phyloP scores from a whole-genome alignment of 1,140 invertebrate species.

The Brachionus sp. region DNA sequence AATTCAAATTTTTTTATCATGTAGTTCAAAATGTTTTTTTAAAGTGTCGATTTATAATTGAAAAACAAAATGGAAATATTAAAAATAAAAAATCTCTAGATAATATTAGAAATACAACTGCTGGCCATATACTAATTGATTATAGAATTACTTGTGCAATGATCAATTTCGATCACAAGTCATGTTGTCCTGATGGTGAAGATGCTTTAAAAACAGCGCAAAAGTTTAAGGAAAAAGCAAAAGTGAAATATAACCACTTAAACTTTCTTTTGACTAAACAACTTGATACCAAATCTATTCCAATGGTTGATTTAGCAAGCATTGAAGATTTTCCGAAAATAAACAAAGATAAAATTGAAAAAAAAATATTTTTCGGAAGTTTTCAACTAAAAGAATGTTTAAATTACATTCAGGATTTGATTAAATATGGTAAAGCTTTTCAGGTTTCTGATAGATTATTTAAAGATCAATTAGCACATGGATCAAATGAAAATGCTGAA shows the following conservation, averaged over 20 bases:
- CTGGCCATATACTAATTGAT: background rate
- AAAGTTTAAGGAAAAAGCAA: background rate
- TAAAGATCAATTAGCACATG: background rate
- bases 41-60: constrained; percentile 9
- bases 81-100: background rate
- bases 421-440: background rate
- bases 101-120: background rate
- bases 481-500: background rate
- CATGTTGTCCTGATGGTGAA: background rate
- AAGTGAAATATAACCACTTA: background rate
- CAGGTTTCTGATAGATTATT: background rate
- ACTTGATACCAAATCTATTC: background rate
- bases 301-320: background rate
- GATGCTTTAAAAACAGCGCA: background rate
- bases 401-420: background rate
- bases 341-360: background rate
- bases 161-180: background rate
- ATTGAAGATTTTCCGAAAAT: background rate
- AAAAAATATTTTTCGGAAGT: background rate
- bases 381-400: background rate
- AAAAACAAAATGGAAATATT: background rate
- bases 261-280: background rate
- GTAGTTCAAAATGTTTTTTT: background rate
- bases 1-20: background rate
- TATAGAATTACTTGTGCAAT: background rate